Percentiles rank a stretch among this genome's conserved stretches.
Evolutionary conservation across 2,888 invertebrate genomes (phyloP).

Genomic region (Leuctra nigra): DNA sequence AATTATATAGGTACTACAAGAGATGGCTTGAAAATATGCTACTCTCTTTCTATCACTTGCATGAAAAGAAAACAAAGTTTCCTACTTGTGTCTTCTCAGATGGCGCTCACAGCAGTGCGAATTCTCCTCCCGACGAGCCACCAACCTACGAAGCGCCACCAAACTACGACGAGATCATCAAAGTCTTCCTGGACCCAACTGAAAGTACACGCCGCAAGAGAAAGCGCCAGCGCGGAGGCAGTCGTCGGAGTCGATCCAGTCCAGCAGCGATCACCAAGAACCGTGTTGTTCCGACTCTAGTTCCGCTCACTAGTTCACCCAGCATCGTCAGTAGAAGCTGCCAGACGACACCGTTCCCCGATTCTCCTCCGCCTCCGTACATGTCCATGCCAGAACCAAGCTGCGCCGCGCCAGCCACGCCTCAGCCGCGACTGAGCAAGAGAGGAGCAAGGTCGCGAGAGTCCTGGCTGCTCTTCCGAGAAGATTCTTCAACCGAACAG

Average conservation of each 20-base stretch:
- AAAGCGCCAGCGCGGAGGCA: constrained; percentile 6
- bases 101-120: constrained; percentile 45
- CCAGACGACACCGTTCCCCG: constrained; percentile 31
- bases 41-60: too few species aligned
- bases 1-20: too few species aligned
- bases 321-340: constrained; percentile 27
- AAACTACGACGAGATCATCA: constrained; percentile 62
- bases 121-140: constrained; percentile 50
- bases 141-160: constrained; percentile 66
- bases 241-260: constrained; percentile 17
- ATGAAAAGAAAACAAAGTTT: too few species aligned
- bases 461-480: constrained; percentile 21
- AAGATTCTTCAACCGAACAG: constrained; percentile 11
- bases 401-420: neutral
- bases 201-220: constrained; percentile 18
- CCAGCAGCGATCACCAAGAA: constrained; percentile 19
- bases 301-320: neutral
- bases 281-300: neutral
- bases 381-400: constrained; percentile 11
- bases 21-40: too few species aligned
- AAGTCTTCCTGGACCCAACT: constrained; percentile 33
- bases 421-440: constrained; percentile 26
- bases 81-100: too few species aligned
- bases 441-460: neutral
- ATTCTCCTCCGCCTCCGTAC: constrained; percentile 34